These are phyloP conservation scores for Miniopterus natalensis DNA, from an alignment of 2,113 vertebrate species.

Conservation along the genomic window DNA sequence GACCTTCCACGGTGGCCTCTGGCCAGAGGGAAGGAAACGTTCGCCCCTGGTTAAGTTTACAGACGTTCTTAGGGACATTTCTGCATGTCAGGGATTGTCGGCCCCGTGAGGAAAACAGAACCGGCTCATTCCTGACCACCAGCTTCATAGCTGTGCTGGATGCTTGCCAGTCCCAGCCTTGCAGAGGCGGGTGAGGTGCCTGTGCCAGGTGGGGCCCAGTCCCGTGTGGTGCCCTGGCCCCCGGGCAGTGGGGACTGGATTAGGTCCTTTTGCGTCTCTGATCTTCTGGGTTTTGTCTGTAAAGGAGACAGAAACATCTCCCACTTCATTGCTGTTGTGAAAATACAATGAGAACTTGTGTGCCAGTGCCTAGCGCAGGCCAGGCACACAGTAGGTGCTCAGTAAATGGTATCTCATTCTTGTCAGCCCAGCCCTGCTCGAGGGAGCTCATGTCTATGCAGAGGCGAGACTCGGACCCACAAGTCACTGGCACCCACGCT, in stretches of 20 bases:
- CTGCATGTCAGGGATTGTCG: not conserved
- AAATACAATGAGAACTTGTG: fast-evolving
- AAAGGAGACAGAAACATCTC: not conserved
- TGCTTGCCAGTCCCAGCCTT: no score
- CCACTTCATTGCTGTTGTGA: fast-evolving
- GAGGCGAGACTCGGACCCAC: not conserved
- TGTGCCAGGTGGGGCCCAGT: fast-evolving
- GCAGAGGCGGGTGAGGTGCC: fast-evolving
- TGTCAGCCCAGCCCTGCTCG: fast-evolving
- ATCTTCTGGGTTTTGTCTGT: not conserved
- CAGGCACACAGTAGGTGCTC: fast-evolving
- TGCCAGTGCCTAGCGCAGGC: fast-evolving
- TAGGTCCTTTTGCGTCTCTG: fast-evolving
- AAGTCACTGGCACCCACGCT: not conserved
- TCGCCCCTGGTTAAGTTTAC: not conserved
- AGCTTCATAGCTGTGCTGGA: not conserved
- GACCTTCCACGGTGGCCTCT: not conserved
- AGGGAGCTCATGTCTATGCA: not conserved
- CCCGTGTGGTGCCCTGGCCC: fast-evolving
- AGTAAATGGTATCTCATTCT: not conserved
- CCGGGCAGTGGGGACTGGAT: fast-evolving
- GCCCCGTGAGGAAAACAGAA: not conserved
- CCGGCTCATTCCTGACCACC: not conserved
- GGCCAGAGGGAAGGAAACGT: not conserved
- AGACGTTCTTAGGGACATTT: not conserved